Percentiles rank a stretch among this genome's conserved stretches.
Conservation (phyloP, 2,797 vertebrate genomes). For the Phrynocephalus forsythii region DNA sequence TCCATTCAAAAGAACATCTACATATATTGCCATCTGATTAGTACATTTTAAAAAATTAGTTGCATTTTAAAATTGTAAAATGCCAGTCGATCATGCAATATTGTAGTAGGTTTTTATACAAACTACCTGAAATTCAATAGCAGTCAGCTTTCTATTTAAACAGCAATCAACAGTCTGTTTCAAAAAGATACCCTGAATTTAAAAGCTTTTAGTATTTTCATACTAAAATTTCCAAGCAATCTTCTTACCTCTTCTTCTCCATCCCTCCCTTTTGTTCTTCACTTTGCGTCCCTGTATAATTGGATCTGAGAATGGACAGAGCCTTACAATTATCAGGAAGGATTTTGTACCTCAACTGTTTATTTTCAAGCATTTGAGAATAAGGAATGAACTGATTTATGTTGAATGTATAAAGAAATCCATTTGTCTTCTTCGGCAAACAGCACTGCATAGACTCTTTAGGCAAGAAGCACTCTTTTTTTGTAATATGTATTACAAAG, state of each 20-base stretch:
- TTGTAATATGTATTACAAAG: slow-evolving; percentile 23
- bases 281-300: neutral
- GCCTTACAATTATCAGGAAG: neutral
- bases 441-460: slow-evolving; percentile 16
- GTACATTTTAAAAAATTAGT: neutral
- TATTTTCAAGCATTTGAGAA: slow-evolving; percentile 26
- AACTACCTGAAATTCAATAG: neutral
- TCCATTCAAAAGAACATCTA: neutral
- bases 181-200: neutral
- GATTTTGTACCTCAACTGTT: neutral
- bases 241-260: no score
- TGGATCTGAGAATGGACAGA: neutral
- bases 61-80: neutral
- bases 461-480: slow-evolving; percentile 51
- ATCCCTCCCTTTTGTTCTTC: neutral
- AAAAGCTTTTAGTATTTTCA: neutral
- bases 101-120: neutral
- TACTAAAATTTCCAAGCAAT: neutral
- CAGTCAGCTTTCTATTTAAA: neutral
- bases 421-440: neutral
- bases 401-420: neutral
- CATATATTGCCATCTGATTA: neutral
- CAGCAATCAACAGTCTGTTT: neutral
- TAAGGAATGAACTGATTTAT: slow-evolving; percentile 9
- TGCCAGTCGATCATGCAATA: no score